These are phyloP conservation scores for Lophius americanus DNA, from an alignment of 2,797 vertebrate genomes.

Conservation along the genomic window DNA sequence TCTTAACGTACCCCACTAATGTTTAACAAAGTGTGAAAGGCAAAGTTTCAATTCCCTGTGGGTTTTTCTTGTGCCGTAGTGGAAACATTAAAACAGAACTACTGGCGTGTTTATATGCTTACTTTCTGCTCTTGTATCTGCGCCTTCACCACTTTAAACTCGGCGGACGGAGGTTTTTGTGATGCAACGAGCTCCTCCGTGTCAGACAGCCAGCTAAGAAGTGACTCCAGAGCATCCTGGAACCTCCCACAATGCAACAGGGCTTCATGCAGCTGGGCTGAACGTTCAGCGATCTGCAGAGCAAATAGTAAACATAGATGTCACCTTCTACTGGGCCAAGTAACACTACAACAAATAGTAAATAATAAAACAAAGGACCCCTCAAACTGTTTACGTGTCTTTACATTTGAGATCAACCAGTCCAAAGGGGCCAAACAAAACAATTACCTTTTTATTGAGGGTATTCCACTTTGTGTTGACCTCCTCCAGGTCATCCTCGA, in stretches of 20 bases:
- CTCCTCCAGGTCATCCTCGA: conserved; percentile 91
- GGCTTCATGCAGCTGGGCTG: conserved; percentile 95
- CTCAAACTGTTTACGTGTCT: conserved; percentile 5
- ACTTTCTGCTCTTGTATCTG: conserved; percentile 99
- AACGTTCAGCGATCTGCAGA: conserved; percentile 92
- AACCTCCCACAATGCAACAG: conserved; percentile 96
- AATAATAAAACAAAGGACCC: not conserved
- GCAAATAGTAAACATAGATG: conserved; percentile 46
- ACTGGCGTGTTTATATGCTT: conserved; percentile 45
- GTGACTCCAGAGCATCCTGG: conserved; percentile 96
- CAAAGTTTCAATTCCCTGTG: conserved; percentile 16
- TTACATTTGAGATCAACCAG: conserved; percentile 12
- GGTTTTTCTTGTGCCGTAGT: conserved; percentile 12
- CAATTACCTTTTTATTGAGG: conserved; percentile 93
- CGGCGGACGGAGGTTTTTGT: conserved; percentile 95
- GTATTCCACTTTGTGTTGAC: conserved; percentile 93
- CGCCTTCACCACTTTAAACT: conserved; percentile 99
- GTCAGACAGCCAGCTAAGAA: conserved; percentile 97
- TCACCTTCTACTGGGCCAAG: conserved; percentile 28
- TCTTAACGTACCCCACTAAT: conserved; percentile 48
- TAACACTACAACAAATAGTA: conserved; percentile 1
- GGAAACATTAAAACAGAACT: conserved; percentile 19
- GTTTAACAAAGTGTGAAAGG: conserved; percentile 54
- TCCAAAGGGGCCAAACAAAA: not conserved
- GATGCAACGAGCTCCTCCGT: conserved; percentile 97